Percentiles rank a stretch among this genome's conserved stretches.
phyloP scores from a whole-genome alignment of 2,797 vertebrate genomes.

The Avahi laniger region DNA sequence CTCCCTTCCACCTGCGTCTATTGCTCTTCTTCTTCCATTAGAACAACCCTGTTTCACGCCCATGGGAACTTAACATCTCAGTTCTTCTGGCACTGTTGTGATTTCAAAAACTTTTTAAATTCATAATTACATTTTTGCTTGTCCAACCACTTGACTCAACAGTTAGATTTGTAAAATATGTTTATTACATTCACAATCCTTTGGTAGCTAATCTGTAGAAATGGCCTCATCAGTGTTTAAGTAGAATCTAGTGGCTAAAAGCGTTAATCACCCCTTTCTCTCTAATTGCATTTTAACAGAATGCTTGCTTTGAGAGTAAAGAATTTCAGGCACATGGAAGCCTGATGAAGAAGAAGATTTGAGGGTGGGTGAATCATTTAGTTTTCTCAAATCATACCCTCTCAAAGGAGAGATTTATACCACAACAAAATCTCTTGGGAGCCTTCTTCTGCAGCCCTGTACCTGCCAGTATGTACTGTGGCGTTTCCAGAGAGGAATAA shows the following conservation, averaged over 20 bases:
- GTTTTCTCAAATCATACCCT: neutral
- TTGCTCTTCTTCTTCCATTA: neutral
- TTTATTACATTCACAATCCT: neutral
- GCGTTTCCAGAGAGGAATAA: neutral
- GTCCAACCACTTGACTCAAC: neutral
- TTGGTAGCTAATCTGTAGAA: neutral
- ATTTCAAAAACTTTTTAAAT: neutral
- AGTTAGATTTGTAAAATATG: neutral
- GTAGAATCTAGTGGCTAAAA: neutral
- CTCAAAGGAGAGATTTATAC: neutral
- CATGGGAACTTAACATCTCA: neutral
- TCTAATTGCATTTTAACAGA: neutral
- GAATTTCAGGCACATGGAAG: neutral
- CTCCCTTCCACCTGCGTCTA: neutral
- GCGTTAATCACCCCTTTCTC: neutral
- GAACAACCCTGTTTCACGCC: neutral
- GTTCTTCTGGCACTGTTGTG: neutral
- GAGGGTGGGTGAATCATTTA: neutral
- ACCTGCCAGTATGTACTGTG: neutral
- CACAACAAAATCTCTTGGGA: neutral
- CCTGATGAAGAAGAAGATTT: neutral
- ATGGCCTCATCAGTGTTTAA: neutral
- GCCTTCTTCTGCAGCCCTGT: neutral
- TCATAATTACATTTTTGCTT: neutral
- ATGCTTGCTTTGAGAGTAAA: neutral